Base-by-base conservation (phyloP, 2,113 vertebrate genomes). In the Chauna torquata region DNA sequence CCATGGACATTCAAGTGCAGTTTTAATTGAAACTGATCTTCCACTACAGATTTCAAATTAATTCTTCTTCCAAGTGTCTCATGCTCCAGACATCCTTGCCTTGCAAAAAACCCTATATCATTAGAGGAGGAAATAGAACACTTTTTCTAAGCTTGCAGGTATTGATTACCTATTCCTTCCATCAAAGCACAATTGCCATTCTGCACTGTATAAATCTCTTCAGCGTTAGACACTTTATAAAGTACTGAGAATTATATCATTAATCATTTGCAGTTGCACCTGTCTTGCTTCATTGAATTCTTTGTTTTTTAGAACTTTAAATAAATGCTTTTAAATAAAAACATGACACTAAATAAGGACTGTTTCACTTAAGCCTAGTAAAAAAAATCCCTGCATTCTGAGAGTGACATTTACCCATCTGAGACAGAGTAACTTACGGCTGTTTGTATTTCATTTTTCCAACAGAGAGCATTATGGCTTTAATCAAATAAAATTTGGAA, bases 11-110 rank as follows among this genome's bases (percentile, higher is more conserved):
- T 97, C 90, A 98, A 98, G 98, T 97, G 96, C 88, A 97, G 97
- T 98, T 98, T 98, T 99, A 99, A 99, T 98, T 99, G 98, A 99
- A 99, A 98, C 98, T 98, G 98, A 99, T 99, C 98, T 98, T 98
- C 97, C 97, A 98, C 97, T 98, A 96, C 97, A 98, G 98, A 98
- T 98, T 98, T 98, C 98, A 99, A 99, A 99, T 99, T 98, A 99
- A 99, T 99, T 99, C 96, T 97, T 98, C 97, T 98, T 97, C 96
- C 97, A 98, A 98, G 97, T 96, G 98, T 97, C 98, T 98, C 98
- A 97, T 97, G 98, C 98, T 98, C 96, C 97, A 98, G 94, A 98
- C 96, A 97, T 94, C 61, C 97, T 97, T 97, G 96, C 97, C 97
- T 98, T 97, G 95, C 96, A 98, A 98, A 98, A 96, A 94, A 42